Base-by-base conservation (phyloP, 2,888 invertebrate species). In the Napeogenes sylphis region DNA sequence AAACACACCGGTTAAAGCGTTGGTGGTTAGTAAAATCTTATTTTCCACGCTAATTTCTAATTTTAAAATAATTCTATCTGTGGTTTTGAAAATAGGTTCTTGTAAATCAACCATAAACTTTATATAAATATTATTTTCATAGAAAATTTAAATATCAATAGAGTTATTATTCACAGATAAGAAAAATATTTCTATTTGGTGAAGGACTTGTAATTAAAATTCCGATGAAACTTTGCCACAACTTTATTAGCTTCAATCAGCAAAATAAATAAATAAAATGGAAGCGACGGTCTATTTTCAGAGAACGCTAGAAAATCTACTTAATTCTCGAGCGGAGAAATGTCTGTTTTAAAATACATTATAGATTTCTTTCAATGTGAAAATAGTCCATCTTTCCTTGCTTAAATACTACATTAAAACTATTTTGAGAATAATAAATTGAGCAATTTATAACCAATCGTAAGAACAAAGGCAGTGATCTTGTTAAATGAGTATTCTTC, bases 211-310 rank as follows among this genome's bases (percentile, higher is more conserved):
- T 51, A 55, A 64, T 56, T 62, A 59, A 69, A 67, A 66, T 47
- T 32, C 46, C 38, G 6, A 60, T 53, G 55, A 55, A 56, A 55
- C 51, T 56, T 63, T 56, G 62, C 59, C 46, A 57, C 56, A 59
- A 56, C 32, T 69, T 66, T 65, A 68, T 64, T 67, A 67, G 56
- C 61, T 65, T 69, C 63, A 59, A 65, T 61, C 46, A 66, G 62
- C 59, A 58, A 53, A 64, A 69, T 68, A 69, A 68, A 69, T 69
- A 66, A 69, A 56, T 61, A 55, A 65, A 58, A 53, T 54, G 55
- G 56, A 61, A 56, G 55, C 45, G 45, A n/a, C 56, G 55, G 38
- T 59, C 51, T 65, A 65, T 65, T 61, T 59, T 55, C 61, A 53
- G 57, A n/a, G 33, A 54, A 21, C 45, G 55, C 54, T 46, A 4